phyloP scores from a whole-genome alignment of 2,797 vertebrate species.

The Leptoclinus maculatus region DNA sequence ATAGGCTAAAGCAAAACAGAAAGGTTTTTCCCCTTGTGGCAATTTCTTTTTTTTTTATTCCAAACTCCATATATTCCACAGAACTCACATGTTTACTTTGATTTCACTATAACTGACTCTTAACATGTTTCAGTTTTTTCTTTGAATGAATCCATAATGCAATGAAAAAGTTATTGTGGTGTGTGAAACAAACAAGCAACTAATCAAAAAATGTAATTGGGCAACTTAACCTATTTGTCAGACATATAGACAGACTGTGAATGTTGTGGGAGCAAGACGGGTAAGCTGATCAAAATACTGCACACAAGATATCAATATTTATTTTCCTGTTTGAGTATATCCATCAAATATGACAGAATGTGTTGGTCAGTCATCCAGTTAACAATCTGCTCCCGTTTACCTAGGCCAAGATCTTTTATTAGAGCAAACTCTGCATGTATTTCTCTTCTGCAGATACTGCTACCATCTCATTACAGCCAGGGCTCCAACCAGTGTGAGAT shows the following conservation, averaged over 20 bases:
- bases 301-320: background rate
- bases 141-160: background rate
- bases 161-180: background rate
- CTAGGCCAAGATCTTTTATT: slow-evolving; percentile 43
- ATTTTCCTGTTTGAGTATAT: slow-evolving; percentile 7
- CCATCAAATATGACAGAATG: slow-evolving; percentile 12
- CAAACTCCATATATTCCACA: background rate
- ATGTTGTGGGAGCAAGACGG: background rate
- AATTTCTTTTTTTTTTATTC: background rate
- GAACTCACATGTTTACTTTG: background rate
- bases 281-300: background rate
- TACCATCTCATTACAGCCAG: slow-evolving; percentile 69
- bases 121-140: background rate
- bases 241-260: background rate
- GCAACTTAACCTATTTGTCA: background rate
- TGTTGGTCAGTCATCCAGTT: slow-evolving; percentile 34
- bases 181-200: background rate
- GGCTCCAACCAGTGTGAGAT: slow-evolving; percentile 53
- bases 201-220: background rate
- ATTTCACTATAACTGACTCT: background rate
- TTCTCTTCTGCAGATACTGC: slow-evolving; percentile 53
- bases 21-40: background rate
- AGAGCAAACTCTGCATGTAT: slow-evolving; percentile 41
- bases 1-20: background rate
- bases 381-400: slow-evolving; percentile 49